Conservation (phyloP, 1,140 invertebrate species). For the Euura saliciscinereae region DNA sequence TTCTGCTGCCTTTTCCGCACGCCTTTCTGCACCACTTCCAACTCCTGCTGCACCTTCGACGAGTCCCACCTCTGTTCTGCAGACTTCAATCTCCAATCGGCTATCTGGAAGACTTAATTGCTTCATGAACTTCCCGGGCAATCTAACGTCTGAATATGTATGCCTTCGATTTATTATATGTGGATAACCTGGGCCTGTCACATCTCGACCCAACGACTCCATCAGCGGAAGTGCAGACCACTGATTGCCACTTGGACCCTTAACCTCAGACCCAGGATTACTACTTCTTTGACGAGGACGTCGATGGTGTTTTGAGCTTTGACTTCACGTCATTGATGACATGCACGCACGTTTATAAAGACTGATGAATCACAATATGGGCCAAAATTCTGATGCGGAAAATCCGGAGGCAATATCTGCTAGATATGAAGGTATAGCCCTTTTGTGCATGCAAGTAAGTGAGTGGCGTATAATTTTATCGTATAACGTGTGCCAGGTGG, state of each 20-base stretch:
- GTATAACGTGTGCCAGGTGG: constrained; percentile 44
- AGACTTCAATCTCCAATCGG: constrained; percentile 51
- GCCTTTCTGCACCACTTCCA: not conserved
- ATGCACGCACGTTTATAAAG: not conserved
- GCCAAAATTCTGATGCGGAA: not conserved
- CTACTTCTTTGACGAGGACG: no score
- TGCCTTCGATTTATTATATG: no score
- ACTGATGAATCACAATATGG: not conserved
- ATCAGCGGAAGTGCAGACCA: not conserved
- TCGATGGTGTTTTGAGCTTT: not conserved
- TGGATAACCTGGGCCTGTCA: not conserved
- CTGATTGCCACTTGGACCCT: not conserved
- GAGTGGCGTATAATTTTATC: constrained; percentile 34
- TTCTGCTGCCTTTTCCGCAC: constrained; percentile 32
- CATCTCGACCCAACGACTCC: not conserved
- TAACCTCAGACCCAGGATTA: not conserved
- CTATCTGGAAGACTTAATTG: constrained; percentile 20
- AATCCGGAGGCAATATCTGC: not conserved
- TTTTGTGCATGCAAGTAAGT: constrained; percentile 29
- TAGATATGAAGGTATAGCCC: not conserved
- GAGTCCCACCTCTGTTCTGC: constrained; percentile 36
- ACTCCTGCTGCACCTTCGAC: not conserved
- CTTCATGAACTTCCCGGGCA: not conserved
- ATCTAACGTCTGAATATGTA: not conserved
- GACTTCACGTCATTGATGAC: not conserved